Evolutionary conservation across 2,113 vertebrate species (phyloP).

Genomic region (Trachemys scripta): DNA sequence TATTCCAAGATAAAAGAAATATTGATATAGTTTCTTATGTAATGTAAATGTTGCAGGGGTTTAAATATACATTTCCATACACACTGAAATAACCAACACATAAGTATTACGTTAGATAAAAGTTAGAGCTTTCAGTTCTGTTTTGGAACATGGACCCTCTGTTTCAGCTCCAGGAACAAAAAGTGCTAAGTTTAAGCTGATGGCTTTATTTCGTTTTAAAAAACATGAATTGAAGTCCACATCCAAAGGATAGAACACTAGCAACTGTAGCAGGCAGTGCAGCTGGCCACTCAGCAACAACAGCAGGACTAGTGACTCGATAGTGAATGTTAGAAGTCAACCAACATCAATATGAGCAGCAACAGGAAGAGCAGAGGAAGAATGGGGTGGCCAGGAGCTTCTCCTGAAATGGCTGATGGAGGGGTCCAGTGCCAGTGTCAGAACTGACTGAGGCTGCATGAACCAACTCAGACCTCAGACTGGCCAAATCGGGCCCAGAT

Average conservation of each 20-base stretch:
- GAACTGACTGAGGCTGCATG: too few species aligned
- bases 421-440: too few species aligned
- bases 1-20: background rate
- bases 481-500: background rate
- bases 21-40: background rate
- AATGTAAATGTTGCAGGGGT: background rate
- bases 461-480: too few species aligned
- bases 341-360: background rate
- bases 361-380: background rate
- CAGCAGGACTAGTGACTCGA: background rate
- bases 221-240: conserved; percentile 41
- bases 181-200: background rate
- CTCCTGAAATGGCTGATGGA: background rate
- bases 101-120: background rate
- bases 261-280: background rate
- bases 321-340: background rate
- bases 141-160: conserved; percentile 28
- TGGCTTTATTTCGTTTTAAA: conserved; percentile 50
- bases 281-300: background rate
- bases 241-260: conserved; percentile 61
- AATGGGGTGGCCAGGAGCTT: background rate
- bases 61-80: background rate
- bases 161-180: conserved; percentile 38
- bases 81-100: background rate
- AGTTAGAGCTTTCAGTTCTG: background rate